Evolutionary conservation across 30 jellyfish, hydroid and myxozoan genomes (phyloP).

Genomic region (Aurelia sp.): DNA sequence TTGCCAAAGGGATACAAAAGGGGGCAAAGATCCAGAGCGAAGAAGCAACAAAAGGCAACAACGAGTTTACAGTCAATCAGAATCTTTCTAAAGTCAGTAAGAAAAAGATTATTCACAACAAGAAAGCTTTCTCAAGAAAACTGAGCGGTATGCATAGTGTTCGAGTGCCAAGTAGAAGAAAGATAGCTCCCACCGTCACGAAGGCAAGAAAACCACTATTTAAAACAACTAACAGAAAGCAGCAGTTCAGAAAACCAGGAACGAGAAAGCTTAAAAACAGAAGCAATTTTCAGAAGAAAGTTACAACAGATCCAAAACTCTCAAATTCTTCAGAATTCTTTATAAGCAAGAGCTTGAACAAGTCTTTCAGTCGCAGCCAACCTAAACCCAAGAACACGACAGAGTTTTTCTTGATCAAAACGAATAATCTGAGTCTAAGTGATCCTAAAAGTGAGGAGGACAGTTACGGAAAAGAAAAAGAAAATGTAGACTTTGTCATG

Average conservation of each 20-base stretch:
- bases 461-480: neutral
- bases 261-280: neutral
- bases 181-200: neutral
- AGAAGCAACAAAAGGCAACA: conserved; percentile 19
- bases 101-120: neutral
- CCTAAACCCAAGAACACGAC: conserved; percentile 20
- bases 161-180: neutral
- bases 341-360: conserved; percentile 3
- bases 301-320: neutral
- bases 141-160: too few species aligned
- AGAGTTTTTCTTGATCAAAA: conserved; percentile 59
- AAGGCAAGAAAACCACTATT: neutral
- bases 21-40: conserved; percentile 10
- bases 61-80: neutral
- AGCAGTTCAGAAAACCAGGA: neutral
- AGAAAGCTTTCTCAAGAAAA: neutral
- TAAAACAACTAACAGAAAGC: neutral
- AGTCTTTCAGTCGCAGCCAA: neutral
- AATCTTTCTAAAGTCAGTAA: neutral
- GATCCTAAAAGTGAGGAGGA: conserved; percentile 36
- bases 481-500: conserved; percentile 9
- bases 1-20: neutral
- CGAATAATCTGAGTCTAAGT: conserved; percentile 18
- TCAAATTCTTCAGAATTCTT: conserved; percentile 38
- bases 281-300: neutral